Base-by-base conservation (phyloP, 37 sponge, comb jelly and placozoan species). In the Halichondria panicea region DNA sequence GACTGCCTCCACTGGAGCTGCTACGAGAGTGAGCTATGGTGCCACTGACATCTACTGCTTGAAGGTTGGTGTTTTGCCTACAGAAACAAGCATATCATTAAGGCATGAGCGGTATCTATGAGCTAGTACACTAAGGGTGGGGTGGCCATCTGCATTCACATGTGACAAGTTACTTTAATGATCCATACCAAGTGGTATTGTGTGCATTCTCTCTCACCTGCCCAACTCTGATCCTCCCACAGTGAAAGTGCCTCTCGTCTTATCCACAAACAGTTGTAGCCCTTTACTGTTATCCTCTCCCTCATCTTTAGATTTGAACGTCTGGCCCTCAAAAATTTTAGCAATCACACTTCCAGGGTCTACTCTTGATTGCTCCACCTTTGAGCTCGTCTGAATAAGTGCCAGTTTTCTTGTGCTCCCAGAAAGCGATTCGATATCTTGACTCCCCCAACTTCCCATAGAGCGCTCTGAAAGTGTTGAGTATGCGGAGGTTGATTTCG, bases 401-500 rank as follows among this genome's bases (percentile, higher is more conserved):
- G 80, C n/a, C 15, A 53, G 30, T 3, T 56, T 55, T 25, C 67
- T 18, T 1, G 65, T 31, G 36, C 75, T 82, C 27, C 74, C 73
- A 48, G 46, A 35, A 27, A 72, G 3, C 1, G 82, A 73, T 6
- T 73, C 82, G 2, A 42, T 53, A n/a, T 74, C 83, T 25, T 54
- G 45, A 18, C 30, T 55, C 43, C n/a, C 76, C 48, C 36, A 41
- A 63, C 76, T 75, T 25, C 76, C 37, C 7, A 25, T 52, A 11
- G 75, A 74, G 1, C 68, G 27, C 34, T 87, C 88, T 30, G 88
- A 76, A 45, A 71, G 67, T 3, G 77, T 87, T 55, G 86, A 85
- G 46, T 85, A 85, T 4, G 86, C 86, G 33, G 86, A 85, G 37
- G 79, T 77, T 43, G 79, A 85, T 24, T 63, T 52, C 0, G 79